Evolutionary conservation across 2,888 invertebrate genomes (phyloP).

Genomic region (Drosophila atroscutellata): DNA sequence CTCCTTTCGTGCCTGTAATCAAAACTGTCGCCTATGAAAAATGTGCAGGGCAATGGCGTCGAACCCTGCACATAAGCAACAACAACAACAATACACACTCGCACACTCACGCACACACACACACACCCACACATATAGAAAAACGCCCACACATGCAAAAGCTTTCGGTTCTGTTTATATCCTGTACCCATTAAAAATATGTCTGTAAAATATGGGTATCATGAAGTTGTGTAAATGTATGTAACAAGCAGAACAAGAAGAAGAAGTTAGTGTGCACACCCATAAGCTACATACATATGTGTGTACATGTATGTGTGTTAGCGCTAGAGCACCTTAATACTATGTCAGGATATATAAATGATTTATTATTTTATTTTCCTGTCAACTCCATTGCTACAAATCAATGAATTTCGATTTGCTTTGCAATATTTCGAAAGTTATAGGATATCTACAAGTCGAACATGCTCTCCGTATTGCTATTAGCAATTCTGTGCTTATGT

Average conservation of each 20-base stretch:
- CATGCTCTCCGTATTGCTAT: background rate
- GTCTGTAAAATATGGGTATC: background rate
- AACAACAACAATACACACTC: constrained; percentile 18
- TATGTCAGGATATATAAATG: background rate
- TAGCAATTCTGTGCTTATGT: background rate
- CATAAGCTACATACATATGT: background rate
- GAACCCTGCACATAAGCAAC: constrained; percentile 44
- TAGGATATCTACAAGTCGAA: background rate
- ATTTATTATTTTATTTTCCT: background rate
- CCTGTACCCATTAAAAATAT: constrained; percentile 1
- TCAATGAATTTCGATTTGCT: background rate
- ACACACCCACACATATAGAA: background rate
- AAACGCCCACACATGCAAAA: constrained; percentile 8
- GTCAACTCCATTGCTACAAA: background rate
- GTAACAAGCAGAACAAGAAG: background rate
- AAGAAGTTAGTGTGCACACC: background rate
- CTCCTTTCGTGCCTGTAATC: constrained; percentile 61
- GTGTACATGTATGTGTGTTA: background rate
- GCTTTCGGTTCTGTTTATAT: constrained; percentile 9
- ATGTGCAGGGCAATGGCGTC: constrained; percentile 76
- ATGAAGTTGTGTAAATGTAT: background rate
- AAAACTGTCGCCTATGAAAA: constrained; percentile 80
- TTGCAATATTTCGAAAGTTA: background rate
- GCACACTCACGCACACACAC: constrained; percentile 1
- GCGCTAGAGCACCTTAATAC: background rate